These are phyloP conservation scores for Acrocephalus kingi DNA, from an alignment of 2,113 vertebrate genomes.

Conservation along the genomic window DNA sequence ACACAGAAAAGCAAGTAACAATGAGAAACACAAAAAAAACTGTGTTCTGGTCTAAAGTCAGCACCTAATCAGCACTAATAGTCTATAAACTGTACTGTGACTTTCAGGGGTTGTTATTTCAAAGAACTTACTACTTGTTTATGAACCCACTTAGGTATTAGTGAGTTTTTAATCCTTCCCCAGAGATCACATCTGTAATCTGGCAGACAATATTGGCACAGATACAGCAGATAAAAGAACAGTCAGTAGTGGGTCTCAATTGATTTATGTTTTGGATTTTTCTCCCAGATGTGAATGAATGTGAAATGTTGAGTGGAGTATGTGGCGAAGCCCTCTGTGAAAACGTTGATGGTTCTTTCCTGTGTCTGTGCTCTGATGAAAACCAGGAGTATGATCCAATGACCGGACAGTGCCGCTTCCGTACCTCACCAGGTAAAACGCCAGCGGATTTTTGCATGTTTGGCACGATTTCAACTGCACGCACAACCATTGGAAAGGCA, in stretches of 20 bases:
- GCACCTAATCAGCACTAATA: not conserved
- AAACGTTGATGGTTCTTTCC: slow-evolving; percentile 90
- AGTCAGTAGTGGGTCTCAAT: not conserved
- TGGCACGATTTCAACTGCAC: not conserved
- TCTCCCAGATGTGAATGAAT: slow-evolving; percentile 93
- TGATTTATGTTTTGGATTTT: not conserved
- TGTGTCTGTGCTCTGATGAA: slow-evolving; percentile 86
- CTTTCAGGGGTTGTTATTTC: not conserved
- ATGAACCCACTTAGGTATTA: not conserved
- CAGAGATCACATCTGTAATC: not conserved
- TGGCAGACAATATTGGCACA: not conserved
- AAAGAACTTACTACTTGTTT: not conserved
- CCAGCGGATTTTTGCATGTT: not conserved
- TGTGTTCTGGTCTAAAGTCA: not conserved
- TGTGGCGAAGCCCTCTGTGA: slow-evolving; percentile 94
- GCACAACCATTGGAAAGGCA: not conserved
- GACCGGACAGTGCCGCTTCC: slow-evolving; percentile 86
- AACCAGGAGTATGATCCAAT: slow-evolving; percentile 89
- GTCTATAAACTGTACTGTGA: not conserved
- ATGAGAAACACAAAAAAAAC: not conserved
- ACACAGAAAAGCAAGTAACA: not conserved
- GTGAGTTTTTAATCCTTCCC: not conserved
- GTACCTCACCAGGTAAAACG: slow-evolving; percentile 78
- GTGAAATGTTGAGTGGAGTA: slow-evolving; percentile 88
- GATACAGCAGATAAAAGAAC: slow-evolving; percentile 19